Conservation (phyloP, 2,113 vertebrate genomes). For the Hassar affinis region DNA sequence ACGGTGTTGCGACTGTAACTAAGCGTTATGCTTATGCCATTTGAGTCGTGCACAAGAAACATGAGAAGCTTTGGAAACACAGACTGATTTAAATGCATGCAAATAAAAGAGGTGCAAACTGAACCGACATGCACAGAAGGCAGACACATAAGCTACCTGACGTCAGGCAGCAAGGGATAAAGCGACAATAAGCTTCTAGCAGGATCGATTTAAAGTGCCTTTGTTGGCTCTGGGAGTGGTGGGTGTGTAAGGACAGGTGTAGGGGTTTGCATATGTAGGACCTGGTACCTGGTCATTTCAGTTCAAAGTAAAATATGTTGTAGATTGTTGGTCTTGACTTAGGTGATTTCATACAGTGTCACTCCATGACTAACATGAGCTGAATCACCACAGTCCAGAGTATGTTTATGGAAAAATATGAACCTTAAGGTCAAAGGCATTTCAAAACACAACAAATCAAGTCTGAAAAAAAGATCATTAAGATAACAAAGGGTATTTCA, state of each 20-base stretch:
- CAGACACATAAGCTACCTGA: slow-evolving; percentile 12
- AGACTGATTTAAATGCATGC: neutral
- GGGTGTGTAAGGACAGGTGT: neutral
- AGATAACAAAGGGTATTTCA: neutral
- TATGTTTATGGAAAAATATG: slow-evolving; percentile 16
- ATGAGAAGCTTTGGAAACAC: neutral
- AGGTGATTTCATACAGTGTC: neutral
- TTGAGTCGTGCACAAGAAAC: neutral
- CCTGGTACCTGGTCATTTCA: neutral
- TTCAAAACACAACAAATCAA: slow-evolving; percentile 29
- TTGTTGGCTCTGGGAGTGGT: neutral
- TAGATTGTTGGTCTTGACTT: neutral
- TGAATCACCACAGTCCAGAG: neutral
- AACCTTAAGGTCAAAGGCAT: slow-evolving; percentile 5
- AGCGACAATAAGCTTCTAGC: slow-evolving; percentile 45
- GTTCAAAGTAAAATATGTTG: neutral
- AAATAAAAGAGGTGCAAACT: neutral
- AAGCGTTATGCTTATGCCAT: neutral
- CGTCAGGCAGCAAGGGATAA: slow-evolving; percentile 1
- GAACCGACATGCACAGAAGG: neutral
- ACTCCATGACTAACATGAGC: neutral
- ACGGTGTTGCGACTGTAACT: neutral
- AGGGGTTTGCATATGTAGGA: neutral
- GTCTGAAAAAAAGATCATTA: neutral
- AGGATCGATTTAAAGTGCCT: slow-evolving; percentile 47